Base-by-base conservation (phyloP, 92 coral and sea anemone species). In the Parazoanthus darwini region DNA sequence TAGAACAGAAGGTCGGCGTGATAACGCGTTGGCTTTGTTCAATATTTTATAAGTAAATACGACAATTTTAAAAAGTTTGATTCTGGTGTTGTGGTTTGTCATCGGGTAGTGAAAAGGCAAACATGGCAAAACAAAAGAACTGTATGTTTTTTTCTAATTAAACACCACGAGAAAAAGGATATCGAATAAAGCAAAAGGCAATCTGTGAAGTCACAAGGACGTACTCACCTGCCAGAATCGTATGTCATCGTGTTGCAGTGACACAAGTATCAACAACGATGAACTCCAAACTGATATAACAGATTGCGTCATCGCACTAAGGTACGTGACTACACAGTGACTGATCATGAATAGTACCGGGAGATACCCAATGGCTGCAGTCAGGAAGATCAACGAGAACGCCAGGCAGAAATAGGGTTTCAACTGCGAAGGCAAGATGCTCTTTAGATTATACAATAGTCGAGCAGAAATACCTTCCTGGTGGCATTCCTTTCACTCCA, bases 221-320 rank as follows among this genome's bases (percentile, higher is more conserved):
- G 1, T 51, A 2, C 92, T 42, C 82, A 95, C 98, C 94, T 95
- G 98, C 93, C 95, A 93, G 6, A 54, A 10, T 78, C 86, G 88
- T 22, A 88, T n/a, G 7, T 90, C 59, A 63, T 92, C 80, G 11
- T 90, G 56, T 74, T 95, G 98, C 13, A 95, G 84, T 26, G 98
- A 88, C 39, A 89, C 79, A 33, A 92, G 89, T 42, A 93, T 87
- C 13, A 78, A 70, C 68, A 95, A 73, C 16, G 91, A 90, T 26
- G 93, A 86, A 38, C 87, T 70, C 98, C 98, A 95, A 63, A 92
- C 90, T 38, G 87, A 85, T 43, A 82, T 25, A 5, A 90, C 90
- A 63, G 98, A 95, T 26, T 75, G 88, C 71, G 95, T 82, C 86
- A 91, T 33, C 8, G 89, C 79, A 85, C 94, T 88, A 33, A 88